A percentile compares a stretch with the other conserved stretches of the same genome.
phyloP scores from a whole-genome alignment of 23 tunicate species.

The Trididemnum miniatum region DNA sequence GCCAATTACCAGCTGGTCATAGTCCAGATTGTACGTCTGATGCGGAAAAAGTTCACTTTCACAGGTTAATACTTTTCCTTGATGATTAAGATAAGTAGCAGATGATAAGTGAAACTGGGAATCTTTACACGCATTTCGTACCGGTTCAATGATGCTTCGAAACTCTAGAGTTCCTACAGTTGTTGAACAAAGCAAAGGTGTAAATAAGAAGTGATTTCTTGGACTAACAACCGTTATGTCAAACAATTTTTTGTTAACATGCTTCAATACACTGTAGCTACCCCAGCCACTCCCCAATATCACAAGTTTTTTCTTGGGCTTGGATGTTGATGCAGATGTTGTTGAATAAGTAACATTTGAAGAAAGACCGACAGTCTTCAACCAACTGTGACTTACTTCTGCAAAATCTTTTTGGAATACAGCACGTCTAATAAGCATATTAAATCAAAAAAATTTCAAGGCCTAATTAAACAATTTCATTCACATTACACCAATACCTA shows the following conservation, averaged over 20 bases:
- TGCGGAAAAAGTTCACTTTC: slow-evolving; percentile 62
- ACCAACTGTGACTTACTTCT: no score
- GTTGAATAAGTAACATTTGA: no score
- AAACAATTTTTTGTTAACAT: slow-evolving; percentile 64
- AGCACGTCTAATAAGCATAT: no score
- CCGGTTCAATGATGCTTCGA: slow-evolving; percentile 95
- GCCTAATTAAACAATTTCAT: no score
- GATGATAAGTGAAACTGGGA: slow-evolving; percentile 71
- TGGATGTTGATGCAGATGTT: no score
- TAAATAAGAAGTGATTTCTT: slow-evolving; percentile 89
- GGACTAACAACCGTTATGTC: slow-evolving; percentile 81
- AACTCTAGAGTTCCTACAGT: slow-evolving; percentile 94
- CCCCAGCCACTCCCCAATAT: slow-evolving; percentile 93
- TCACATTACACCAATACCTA: no score
- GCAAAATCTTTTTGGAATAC: no score
- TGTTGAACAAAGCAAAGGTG: slow-evolving; percentile 87
- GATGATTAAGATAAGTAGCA: slow-evolving; percentile 48
- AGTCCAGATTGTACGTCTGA: slow-evolving; percentile 33
- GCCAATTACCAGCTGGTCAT: slow-evolving; percentile 82
- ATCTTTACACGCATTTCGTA: slow-evolving; percentile 54
- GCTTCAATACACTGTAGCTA: slow-evolving; percentile 79
- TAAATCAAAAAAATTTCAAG: no score
- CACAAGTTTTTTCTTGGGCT: no score
- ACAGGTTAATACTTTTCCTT: slow-evolving; percentile 45
- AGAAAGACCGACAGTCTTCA: no score